Conservation (phyloP, 1,140 invertebrate species). For the Caenorhabditis elegans region WBcel235 BX284602.5:14389501-14390000, state of each 20-base stretch:
- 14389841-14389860: not conserved
- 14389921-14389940: not conserved
- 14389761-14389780: not conserved
- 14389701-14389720: too few relatives aligned
- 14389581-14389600: not conserved
- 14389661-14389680: not conserved
- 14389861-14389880: not conserved
- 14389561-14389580: too few relatives aligned
- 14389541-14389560: too few relatives aligned
- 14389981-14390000: not conserved
- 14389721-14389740: too few relatives aligned
- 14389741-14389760: not conserved
- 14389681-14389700: not conserved
- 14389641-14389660: not conserved
- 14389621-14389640: not conserved
- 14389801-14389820: not conserved
- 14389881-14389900: not conserved
- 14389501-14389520: too few relatives aligned
- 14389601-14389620: not conserved
- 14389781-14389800: not conserved
- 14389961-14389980: not conserved
- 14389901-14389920: not conserved
- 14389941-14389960: not conserved
- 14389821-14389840: not conserved
- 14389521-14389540: too few relatives aligned